A percentile compares a stretch with the other conserved stretches of the same genome.
Conservation (phyloP, 2,888 invertebrate genomes). For the Morpho helenor region DNA sequence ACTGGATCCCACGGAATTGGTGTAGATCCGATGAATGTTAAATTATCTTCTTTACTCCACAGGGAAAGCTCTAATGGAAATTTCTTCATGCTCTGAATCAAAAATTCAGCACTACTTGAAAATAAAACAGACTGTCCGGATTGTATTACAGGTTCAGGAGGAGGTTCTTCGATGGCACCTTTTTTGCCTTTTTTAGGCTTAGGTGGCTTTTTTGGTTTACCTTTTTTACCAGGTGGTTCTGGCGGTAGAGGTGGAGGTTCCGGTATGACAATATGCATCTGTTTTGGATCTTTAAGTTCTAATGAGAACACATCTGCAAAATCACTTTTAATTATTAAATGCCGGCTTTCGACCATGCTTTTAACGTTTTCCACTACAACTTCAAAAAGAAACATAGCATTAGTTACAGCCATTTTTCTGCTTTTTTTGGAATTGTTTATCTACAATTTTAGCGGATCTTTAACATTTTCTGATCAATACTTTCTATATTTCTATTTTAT, state of each 20-base stretch:
- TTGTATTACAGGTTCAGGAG: conserved; percentile 63
- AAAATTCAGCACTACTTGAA: conserved; percentile 57
- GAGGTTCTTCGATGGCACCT: conserved; percentile 46
- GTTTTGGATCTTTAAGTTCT: conserved; percentile 67
- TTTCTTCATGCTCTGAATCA: conserved; percentile 60
- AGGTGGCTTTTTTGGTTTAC: conserved; percentile 44
- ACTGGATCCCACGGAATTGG: conserved; percentile 59
- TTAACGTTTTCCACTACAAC: conserved; percentile 61
- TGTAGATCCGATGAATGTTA: conserved; percentile 53
- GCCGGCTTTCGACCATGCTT: conserved; percentile 50
- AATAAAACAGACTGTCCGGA: conserved; percentile 68
- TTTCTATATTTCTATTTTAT: background rate
- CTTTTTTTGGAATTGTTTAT: conserved; percentile 26
- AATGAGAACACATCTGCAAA: conserved; percentile 68
- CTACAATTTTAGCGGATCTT: background rate
- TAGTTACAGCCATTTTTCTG: conserved; percentile 57
- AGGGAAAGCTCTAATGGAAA: conserved; percentile 57
- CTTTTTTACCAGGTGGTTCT: conserved; percentile 53
- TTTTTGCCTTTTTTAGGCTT: conserved; percentile 47
- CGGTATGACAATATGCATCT: conserved; percentile 66
- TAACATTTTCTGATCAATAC: background rate
- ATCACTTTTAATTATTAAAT: conserved; percentile 58
- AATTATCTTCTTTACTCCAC: conserved; percentile 65
- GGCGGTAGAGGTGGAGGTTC: conserved; percentile 65
- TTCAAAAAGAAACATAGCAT: conserved; percentile 67